Evolutionary conservation across 2,113 vertebrate genomes (phyloP), one percentile per base, ranked within the genome.

Genomic region (Alethe diademata): DNA sequence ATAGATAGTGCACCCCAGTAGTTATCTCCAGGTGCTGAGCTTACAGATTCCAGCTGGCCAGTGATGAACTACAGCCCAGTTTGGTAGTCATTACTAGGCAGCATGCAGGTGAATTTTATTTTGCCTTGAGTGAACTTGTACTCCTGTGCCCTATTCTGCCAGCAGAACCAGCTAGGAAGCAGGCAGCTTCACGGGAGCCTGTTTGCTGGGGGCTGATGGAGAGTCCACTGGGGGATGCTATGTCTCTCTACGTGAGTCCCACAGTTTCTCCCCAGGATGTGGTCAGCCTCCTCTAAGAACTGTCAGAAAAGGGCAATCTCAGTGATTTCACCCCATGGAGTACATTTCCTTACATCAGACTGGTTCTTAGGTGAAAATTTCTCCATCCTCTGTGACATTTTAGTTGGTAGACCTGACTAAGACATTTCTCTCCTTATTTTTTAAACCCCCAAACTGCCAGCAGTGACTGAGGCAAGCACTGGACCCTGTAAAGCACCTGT

Each of bases 71-170:
- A 36, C 61, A 72, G 54, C 45, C 57, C 50, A 43, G 35, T 78
- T 78, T 94, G 84, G 57, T 50, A 85, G 69, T 24, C 86, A 54
- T 75, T 92, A 78, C 42, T 38, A 65, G 50, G 62, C 66, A 70
- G 38, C 66, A 50, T 83, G 62, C 66, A 69, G 35, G 45, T 76
- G 69, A 66, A 87, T 54, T 87, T 70, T 48, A 51, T 83, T 90
- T 90, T 87, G 29, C 26, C 54, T 35, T 70, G 24, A 40, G 43
- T 66, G 35, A 70, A 43, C 38, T 38, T 74, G 48, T 38, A 19
- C 33, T 76, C 84, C 60, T 23, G n/a, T n/a, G 51, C 54, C 51
- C 28, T 64, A 4, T 74, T 83, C 18, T 78, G 50, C 24, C 56
- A 80, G 64, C 33, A 95, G 85, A 91, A 80, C 23, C 35, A 67